Base-by-base conservation (phyloP, 2,888 invertebrate species). In the Gasteruption jaculator region DNA sequence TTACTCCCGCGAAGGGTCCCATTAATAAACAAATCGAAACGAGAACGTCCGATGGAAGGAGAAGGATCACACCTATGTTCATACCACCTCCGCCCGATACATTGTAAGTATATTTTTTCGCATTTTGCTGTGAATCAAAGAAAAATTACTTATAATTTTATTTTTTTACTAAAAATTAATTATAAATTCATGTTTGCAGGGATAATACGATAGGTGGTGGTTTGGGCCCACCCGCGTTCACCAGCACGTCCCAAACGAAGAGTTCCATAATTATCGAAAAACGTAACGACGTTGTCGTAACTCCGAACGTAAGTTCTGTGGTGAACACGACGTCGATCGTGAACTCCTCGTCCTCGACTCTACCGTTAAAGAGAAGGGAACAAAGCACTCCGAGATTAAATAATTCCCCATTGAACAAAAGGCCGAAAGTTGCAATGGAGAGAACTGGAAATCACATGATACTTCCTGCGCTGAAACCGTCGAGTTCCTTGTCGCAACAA, bases 11-110 rank as follows among this genome's bases (percentile, higher is more conserved):
- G 3, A 73, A 82, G 53, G 80, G 83, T 10, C 86, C 91, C 1
- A 81, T 83, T 50, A 88, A 85, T 73, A 86, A 92, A 54, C 95
- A 96, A 77, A 90, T 94, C 15, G 95, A 96, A 74, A 93, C 91
- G 0, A 79, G 91, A 50, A 89, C 93, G 3, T 86, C 92, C 1
- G 95, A 96, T 73, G 99, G 97, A 21, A 88, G 91, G 71, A 76
- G 97, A 27, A 78, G 97, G 48, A 99, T 99, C 53, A 97, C 95
- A 5, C 97, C 97, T 0, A 91, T 97, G 73, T 93, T 92, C 67
- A 85, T 97, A 58, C 90, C 92, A 14, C 79, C 81, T 3, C 76
- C 78, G 37, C 73, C 74, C 1, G 85, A 85, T 56, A 79, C 82
- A 54, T 75, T 75, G 78, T 76, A 58, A 72, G 75, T 72, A 16